phyloP scores from a whole-genome alignment of 2,797 vertebrate species.

The Amblyopsis hoosieri region DNA sequence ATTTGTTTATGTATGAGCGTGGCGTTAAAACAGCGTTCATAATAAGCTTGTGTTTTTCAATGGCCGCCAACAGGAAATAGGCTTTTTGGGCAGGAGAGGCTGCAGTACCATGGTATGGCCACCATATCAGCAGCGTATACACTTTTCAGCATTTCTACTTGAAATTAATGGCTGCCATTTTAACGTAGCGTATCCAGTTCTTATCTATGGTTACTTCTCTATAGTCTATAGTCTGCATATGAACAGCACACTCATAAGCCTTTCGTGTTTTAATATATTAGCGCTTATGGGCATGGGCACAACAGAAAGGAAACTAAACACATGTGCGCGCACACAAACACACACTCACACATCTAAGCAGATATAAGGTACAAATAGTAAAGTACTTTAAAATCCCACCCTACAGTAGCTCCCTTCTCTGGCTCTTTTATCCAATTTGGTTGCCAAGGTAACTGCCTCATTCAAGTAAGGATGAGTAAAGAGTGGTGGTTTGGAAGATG shows the following conservation, averaged over 20 bases:
- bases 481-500: slow-evolving; percentile 29
- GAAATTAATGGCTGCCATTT: too few relatives aligned
- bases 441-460: slow-evolving; percentile 41
- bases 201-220: too few relatives aligned
- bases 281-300: neutral
- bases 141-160: too few relatives aligned
- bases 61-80: too few relatives aligned
- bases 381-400: slow-evolving; percentile 43
- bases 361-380: neutral
- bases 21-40: too few relatives aligned
- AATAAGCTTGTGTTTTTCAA: too few relatives aligned
- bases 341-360: slow-evolving; percentile 9
- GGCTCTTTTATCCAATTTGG: slow-evolving; percentile 17
- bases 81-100: too few relatives aligned
- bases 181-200: too few relatives aligned
- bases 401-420: slow-evolving; percentile 6
- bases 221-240: neutral
- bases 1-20: too few relatives aligned
- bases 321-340: neutral
- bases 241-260: slow-evolving; percentile 18
- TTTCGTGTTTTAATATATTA: slow-evolving; percentile 16
- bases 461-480: slow-evolving; percentile 28
- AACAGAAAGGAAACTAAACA: slow-evolving; percentile 9
- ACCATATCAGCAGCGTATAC: too few relatives aligned
- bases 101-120: too few relatives aligned